These are phyloP conservation scores for Noctua pronuba DNA, from an alignment of 2,888 invertebrate genomes.

Conservation along the genomic window DNA sequence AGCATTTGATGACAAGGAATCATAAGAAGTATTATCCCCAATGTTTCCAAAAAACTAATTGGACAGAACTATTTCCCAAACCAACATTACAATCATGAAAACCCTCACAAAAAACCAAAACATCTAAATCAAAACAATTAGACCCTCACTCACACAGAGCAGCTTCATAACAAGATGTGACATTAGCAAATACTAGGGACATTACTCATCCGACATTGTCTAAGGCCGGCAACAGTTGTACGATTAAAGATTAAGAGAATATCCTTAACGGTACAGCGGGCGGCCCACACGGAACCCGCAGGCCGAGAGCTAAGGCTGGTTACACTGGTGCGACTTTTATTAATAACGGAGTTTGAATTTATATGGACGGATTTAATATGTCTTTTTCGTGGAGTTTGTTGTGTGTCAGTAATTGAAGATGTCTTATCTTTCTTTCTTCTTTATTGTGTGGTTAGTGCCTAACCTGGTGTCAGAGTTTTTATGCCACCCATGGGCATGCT, in stretches of 20 bases:
- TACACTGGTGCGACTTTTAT: constrained; percentile 27
- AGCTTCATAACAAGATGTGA: constrained; percentile 78
- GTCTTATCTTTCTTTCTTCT: no score
- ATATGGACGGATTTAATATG: not conserved
- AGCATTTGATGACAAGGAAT: no score
- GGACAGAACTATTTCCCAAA: no score
- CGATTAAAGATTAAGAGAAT: constrained; percentile 86
- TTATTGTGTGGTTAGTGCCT: no score
- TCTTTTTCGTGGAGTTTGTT: not conserved
- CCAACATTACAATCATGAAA: no score
- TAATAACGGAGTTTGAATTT: not conserved
- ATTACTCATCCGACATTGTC: constrained; percentile 87
- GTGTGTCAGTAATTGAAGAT: not conserved
- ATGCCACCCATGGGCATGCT: no score
- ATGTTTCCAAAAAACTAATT: no score
- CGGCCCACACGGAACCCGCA: constrained; percentile 79
- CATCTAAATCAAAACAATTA: constrained; percentile 52
- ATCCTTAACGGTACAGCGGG: constrained; percentile 85
- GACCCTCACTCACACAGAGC: constrained; percentile 51
- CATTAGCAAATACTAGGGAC: constrained; percentile 80
- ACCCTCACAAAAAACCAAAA: constrained; percentile 21
- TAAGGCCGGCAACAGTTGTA: constrained; percentile 80
- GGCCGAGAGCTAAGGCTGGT: constrained; percentile 55
- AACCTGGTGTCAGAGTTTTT: no score
- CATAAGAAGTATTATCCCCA: no score